Percentiles rank a stretch among this genome's conserved stretches.
Evolutionary conservation across 2,113 vertebrate genomes (phyloP).

Genomic region (Lepidothrix coronata): DNA sequence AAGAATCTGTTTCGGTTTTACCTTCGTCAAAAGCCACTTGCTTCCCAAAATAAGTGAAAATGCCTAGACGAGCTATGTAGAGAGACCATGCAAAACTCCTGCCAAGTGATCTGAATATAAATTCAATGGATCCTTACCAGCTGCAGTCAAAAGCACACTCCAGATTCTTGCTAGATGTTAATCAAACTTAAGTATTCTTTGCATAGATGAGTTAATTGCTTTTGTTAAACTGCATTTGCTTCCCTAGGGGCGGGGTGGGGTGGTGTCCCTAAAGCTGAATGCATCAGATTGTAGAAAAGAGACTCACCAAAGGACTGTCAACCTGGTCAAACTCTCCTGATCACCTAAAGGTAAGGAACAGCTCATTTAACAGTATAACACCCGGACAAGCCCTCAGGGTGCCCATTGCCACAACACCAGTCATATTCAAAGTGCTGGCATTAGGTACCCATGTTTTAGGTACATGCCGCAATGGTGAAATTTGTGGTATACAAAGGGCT

Average conservation of each 20-base stretch:
- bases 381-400: not conserved
- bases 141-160: conserved; percentile 47
- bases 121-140: conserved; percentile 43
- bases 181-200: conserved; percentile 42
- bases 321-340: not conserved
- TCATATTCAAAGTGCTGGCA: accelerated
- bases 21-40: not conserved
- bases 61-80: not conserved
- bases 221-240: not conserved
- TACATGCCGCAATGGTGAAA: not conserved
- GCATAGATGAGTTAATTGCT: not conserved
- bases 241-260: not conserved
- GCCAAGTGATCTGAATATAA: conserved; percentile 46
- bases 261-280: not conserved
- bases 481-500: not conserved
- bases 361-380: not conserved
- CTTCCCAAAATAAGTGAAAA: not conserved
- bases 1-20: not conserved
- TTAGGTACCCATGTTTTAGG: not conserved
- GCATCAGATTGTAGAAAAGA: not conserved
- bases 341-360: not conserved
- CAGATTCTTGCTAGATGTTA: conserved; percentile 20
- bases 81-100: not conserved
- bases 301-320: not conserved
- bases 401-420: not conserved